Percentiles rank a stretch among this genome's conserved stretches.
Evolutionary conservation across 92 coral and sea anemone genomes (phyloP).

Genomic region (Porites cylindrica): DNA sequence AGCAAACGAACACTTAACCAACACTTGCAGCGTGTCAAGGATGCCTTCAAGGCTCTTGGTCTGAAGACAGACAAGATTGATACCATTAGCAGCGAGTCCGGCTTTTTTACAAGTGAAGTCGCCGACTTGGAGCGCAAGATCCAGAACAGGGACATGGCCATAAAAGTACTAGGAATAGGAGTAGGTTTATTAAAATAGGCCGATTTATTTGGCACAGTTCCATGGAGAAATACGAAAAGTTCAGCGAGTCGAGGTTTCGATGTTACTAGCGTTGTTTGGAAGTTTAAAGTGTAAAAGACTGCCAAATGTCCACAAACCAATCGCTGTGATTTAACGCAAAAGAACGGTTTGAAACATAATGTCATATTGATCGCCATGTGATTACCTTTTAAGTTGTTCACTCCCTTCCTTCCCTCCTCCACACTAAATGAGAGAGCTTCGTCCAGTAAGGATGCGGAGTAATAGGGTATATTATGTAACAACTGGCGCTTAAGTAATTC

Average conservation of each 20-base stretch:
- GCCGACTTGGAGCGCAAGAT: slow-evolving; percentile 1
- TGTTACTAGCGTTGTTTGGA: slow-evolving; percentile 15
- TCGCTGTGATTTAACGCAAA: slow-evolving; percentile 24
- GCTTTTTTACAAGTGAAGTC: slow-evolving; percentile 18
- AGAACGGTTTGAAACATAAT: not conserved
- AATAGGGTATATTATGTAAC: not conserved
- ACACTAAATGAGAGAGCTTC: not conserved
- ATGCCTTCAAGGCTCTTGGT: slow-evolving; percentile 43
- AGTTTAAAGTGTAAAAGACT: slow-evolving; percentile 16
- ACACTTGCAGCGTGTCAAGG: slow-evolving; percentile 10
- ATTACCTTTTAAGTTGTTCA: not conserved
- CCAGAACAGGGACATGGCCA: slow-evolving; percentile 7
- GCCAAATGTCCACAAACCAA: slow-evolving; percentile 11
- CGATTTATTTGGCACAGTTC: slow-evolving; percentile 29
- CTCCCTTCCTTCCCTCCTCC: not conserved
- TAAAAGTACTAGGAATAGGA: not conserved
- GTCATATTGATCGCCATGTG: not conserved
- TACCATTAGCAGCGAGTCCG: slow-evolving; percentile 15
- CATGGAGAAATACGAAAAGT: slow-evolving; percentile 30
- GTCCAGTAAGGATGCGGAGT: slow-evolving; percentile 14
- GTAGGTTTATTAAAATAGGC: slow-evolving; percentile 24
- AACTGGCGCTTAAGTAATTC: not conserved
- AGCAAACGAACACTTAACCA: slow-evolving; percentile 8
- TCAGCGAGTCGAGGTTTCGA: slow-evolving; percentile 25
- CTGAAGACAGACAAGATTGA: slow-evolving; percentile 24